phyloP scores from a whole-genome alignment of 2,113 vertebrate species.

The Lanius collurio region DNA sequence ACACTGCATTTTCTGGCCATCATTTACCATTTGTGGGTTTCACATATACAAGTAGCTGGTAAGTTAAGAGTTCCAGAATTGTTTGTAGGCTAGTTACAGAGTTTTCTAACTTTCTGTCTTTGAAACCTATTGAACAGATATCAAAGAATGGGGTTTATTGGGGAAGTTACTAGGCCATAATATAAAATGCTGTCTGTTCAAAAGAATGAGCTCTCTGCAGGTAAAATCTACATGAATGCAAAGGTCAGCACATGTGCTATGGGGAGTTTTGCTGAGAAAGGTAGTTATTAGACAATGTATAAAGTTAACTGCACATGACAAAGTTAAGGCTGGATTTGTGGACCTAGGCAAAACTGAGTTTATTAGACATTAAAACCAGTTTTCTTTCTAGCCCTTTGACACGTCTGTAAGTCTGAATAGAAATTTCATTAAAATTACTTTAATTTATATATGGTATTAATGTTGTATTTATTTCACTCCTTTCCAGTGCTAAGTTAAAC shows the following conservation, averaged over 20 bases:
- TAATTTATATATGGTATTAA: background rate
- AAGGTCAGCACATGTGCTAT: background rate
- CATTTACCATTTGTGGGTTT: constrained; percentile 97
- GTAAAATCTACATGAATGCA: background rate
- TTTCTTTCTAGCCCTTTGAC: background rate
- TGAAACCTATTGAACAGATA: background rate
- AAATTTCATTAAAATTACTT: background rate
- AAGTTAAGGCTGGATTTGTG: background rate
- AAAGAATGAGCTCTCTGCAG: background rate
- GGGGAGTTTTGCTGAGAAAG: background rate
- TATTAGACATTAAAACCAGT: background rate
- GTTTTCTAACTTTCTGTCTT: background rate
- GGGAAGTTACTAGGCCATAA: background rate
- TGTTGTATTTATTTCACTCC: background rate
- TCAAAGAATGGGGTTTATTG: background rate
- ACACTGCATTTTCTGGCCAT: constrained; percentile 96
- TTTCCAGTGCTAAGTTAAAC: background rate
- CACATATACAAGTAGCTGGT: constrained; percentile 98
- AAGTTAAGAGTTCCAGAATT: constrained; percentile 64
- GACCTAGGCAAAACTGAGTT: background rate
- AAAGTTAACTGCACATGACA: background rate
- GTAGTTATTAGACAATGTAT: background rate
- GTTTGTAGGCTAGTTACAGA: background rate
- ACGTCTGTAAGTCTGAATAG: background rate
- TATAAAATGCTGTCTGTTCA: background rate